These are phyloP conservation scores for Microctenopoma lineatum DNA, from an alignment of 2,797 vertebrate species.

Conservation along the genomic window DNA sequence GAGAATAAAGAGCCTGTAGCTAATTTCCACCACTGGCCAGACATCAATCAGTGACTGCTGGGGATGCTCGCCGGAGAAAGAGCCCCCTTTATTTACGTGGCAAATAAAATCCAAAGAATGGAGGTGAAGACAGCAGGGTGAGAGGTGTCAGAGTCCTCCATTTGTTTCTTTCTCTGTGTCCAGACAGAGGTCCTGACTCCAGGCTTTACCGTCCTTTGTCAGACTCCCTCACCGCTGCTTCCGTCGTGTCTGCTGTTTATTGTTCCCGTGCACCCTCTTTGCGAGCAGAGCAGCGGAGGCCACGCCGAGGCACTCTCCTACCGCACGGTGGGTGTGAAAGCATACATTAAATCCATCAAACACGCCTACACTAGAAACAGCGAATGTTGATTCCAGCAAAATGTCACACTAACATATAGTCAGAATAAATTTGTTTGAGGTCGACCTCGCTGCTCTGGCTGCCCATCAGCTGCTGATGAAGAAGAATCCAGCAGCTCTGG, in stretches of 20 bases:
- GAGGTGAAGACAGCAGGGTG: conserved; percentile 24
- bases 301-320: conserved; percentile 28
- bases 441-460: conserved; percentile 40
- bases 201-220: conserved; percentile 52
- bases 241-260: conserved; percentile 49
- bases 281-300: conserved; percentile 40
- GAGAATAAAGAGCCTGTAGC: conserved; percentile 41
- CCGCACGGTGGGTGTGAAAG: conserved; percentile 54
- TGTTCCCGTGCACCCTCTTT: conserved; percentile 50
- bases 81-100: conserved; percentile 56
- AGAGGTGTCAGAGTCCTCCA: conserved; percentile 37
- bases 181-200: conserved; percentile 60
- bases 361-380: conserved; percentile 47
- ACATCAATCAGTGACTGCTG: conserved; percentile 53
- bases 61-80: conserved; percentile 34
- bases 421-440: conserved; percentile 33
- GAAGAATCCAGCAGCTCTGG: conserved; percentile 11
- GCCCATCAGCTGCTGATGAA: conserved; percentile 5
- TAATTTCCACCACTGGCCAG: conserved; percentile 44
- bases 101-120: conserved; percentile 42
- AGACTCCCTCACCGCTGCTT: conserved; percentile 41
- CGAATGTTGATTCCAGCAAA: conserved; percentile 48
- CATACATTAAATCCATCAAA: conserved; percentile 64
- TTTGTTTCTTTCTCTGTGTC: conserved; percentile 46
- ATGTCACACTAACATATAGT: conserved; percentile 39